phyloP scores from a whole-genome alignment of 2,797 vertebrate genomes.

The Leptoclinus maculatus region DNA sequence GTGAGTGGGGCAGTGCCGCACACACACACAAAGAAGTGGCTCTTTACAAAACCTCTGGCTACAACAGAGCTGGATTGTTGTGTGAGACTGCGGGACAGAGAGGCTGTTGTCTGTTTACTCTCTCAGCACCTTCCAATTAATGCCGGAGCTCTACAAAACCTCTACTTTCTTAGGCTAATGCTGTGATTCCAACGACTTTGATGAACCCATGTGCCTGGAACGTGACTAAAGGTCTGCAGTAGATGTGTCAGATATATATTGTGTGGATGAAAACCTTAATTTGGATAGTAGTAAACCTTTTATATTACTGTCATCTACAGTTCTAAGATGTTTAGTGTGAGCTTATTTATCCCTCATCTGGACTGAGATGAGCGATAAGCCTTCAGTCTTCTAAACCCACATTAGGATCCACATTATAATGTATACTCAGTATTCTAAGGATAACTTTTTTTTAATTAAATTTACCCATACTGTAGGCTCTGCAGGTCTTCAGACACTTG shows the following conservation, averaged over 20 bases:
- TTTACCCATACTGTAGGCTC: not conserved
- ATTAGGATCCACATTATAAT: not conserved
- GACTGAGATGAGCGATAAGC: not conserved
- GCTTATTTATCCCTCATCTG: not conserved
- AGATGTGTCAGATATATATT: slow-evolving; percentile 8
- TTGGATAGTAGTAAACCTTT: slow-evolving; percentile 1
- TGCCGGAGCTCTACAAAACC: slow-evolving; percentile 45
- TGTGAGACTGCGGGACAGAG: slow-evolving; percentile 57
- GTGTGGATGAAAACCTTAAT: slow-evolving; percentile 4
- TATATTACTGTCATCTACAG: not conserved
- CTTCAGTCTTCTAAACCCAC: not conserved
- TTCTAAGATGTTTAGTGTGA: not conserved
- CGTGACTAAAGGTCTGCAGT: not conserved
- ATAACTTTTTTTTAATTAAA: no score
- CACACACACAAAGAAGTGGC: slow-evolving; percentile 58
- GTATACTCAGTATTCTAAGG: not conserved
- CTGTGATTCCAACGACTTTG: slow-evolving; percentile 35
- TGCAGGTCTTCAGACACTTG: not conserved
- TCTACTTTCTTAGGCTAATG: slow-evolving; percentile 38
- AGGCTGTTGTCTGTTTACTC: slow-evolving; percentile 69
- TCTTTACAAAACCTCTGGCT: slow-evolving; percentile 60
- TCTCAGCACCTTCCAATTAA: slow-evolving; percentile 71
- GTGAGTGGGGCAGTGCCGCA: slow-evolving; percentile 66
- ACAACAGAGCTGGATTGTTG: slow-evolving; percentile 75
- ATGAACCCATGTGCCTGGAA: slow-evolving; percentile 31